These are phyloP conservation scores for Drosophila trichaetosa DNA, from an alignment of 2,888 invertebrate species.

Conservation along the genomic window DNA sequence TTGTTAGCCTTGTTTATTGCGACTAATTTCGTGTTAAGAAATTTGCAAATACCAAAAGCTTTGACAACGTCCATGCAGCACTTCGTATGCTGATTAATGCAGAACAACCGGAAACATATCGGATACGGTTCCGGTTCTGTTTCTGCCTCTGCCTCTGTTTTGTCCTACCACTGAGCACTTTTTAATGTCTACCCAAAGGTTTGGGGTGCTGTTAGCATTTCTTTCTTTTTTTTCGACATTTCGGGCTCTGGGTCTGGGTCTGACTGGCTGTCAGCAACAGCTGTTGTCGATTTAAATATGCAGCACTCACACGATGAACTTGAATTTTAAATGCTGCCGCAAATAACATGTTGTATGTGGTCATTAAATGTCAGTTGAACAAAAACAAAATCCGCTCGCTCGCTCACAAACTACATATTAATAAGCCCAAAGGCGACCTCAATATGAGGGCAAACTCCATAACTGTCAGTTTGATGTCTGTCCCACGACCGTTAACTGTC, in stretches of 20 bases:
- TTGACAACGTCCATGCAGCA: constrained; percentile 46
- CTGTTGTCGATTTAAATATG: constrained; percentile 59
- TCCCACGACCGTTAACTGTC: constrained; percentile 29
- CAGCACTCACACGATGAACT: constrained; percentile 59
- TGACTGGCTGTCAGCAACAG: constrained; percentile 65
- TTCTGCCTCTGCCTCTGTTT: constrained; percentile 4
- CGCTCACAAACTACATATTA: constrained; percentile 38
- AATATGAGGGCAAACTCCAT: constrained; percentile 26
- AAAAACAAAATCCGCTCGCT: constrained; percentile 37
- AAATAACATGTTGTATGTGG: constrained; percentile 69
- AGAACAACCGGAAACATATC: constrained; percentile 40
- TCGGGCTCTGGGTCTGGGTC: neutral
- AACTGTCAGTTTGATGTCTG: constrained; percentile 44
- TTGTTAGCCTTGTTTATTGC: constrained; percentile 76
- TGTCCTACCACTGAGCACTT: constrained; percentile 23
- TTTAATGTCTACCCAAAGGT: constrained; percentile 22
- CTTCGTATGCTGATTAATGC: constrained; percentile 47
- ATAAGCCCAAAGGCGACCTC: constrained; percentile 30
- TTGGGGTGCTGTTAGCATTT: neutral
- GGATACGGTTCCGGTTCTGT: constrained; percentile 32
- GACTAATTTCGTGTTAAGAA: constrained; percentile 80
- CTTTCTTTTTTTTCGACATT: neutral
- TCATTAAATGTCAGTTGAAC: constrained; percentile 76
- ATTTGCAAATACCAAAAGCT: constrained; percentile 70
- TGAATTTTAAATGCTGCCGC: constrained; percentile 72